Evolutionary conservation across 1,140 invertebrate species (phyloP).

Genomic region (Drosophila azteca): DNA sequence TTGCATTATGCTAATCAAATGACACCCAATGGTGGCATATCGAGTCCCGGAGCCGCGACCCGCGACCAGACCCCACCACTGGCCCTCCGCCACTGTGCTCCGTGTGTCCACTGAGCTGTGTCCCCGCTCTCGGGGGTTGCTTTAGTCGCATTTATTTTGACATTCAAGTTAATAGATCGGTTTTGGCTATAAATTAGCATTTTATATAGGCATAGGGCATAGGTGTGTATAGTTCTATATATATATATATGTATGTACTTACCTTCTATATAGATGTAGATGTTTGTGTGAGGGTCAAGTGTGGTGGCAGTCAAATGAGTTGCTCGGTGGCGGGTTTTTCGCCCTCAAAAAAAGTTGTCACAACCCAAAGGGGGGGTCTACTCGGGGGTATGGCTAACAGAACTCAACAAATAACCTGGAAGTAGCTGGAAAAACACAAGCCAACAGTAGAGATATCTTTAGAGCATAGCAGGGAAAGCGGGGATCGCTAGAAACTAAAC

Average conservation of each 20-base stretch:
- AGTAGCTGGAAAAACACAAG: too few species aligned
- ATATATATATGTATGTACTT: neutral
- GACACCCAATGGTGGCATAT: constrained; percentile 79
- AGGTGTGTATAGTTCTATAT: constrained; percentile 32
- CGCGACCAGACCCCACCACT: constrained; percentile 7
- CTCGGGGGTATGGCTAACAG: too few species aligned
- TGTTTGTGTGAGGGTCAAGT: constrained; percentile 15
- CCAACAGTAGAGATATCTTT: too few species aligned
- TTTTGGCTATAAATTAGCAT: constrained; percentile 82
- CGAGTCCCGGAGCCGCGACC: constrained; percentile 34
- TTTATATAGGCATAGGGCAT: constrained; percentile 58
- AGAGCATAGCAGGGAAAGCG: too few species aligned
- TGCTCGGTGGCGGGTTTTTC: too few species aligned
- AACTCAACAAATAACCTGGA: too few species aligned
- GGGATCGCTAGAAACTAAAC: too few species aligned
- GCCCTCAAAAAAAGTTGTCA: too few species aligned
- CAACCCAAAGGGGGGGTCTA: too few species aligned
- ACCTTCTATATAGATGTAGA: constrained; percentile 7
- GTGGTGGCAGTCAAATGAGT: too few species aligned
- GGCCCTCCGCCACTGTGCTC: constrained; percentile 20
- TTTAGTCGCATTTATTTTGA: constrained; percentile 74
- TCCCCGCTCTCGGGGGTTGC: constrained; percentile 49
- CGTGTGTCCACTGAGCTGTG: neutral
- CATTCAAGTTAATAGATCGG: constrained; percentile 82
- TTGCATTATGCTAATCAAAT: constrained; percentile 82